Evolutionary conservation across 1,140 invertebrate genomes (phyloP).

Genomic region (Onthophagus taurus): DNA sequence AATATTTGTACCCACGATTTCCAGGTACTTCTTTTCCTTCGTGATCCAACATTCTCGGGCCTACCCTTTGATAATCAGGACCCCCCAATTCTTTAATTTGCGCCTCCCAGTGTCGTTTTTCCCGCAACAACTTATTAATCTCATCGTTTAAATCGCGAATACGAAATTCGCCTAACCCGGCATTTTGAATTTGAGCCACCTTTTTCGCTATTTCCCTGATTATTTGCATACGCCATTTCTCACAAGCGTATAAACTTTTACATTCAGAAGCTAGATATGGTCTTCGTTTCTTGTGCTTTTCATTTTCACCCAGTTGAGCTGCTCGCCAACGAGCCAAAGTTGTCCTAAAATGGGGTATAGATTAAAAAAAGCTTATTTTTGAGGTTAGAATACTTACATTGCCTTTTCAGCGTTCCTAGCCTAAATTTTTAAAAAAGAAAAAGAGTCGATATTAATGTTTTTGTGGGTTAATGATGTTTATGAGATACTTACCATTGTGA

Average conservation of each 20-base stretch:
- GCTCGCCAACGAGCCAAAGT: slow-evolving; percentile 91
- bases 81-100: slow-evolving; percentile 93
- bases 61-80: slow-evolving; percentile 85
- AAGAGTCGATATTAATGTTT: slow-evolving; percentile 6
- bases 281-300: slow-evolving; percentile 68
- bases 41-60: slow-evolving; percentile 90
- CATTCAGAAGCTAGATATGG: slow-evolving; percentile 93
- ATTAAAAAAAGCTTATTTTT: neutral
- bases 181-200: slow-evolving; percentile 99
- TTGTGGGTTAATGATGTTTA: neutral
- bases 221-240: slow-evolving; percentile 94
- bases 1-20: slow-evolving; percentile 98
- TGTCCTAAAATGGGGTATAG: slow-evolving; percentile 56
- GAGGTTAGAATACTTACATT: slow-evolving; percentile 55
- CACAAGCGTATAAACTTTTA: slow-evolving; percentile 77
- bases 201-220: slow-evolving; percentile 96
- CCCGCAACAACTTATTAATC: slow-evolving; percentile 94
- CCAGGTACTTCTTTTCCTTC: slow-evolving; percentile 96
- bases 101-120: slow-evolving; percentile 95
- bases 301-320: slow-evolving; percentile 79
- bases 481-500: neutral
- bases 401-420: slow-evolving; percentile 77
- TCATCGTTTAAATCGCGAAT: slow-evolving; percentile 98
- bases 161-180: slow-evolving; percentile 95
- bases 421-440: slow-evolving; percentile 41